These are phyloP conservation scores for Bambusicola thoracicus DNA, from an alignment of 2,113 vertebrate species.

Conservation along the genomic window DNA sequence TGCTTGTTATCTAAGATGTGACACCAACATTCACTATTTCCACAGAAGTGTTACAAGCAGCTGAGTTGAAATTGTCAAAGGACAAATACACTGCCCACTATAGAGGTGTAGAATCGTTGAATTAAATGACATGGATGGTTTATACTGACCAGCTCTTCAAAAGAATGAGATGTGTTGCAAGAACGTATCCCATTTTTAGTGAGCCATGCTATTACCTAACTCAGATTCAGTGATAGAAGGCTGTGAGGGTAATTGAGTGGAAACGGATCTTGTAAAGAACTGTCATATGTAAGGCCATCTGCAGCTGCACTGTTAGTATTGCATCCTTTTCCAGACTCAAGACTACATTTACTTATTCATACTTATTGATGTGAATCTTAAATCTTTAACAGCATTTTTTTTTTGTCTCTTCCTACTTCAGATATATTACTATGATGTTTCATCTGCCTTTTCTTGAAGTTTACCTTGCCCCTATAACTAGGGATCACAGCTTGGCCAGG, in stretches of 20 bases:
- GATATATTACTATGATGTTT: neutral
- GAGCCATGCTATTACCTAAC: slow-evolving; percentile 17
- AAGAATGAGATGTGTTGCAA: neutral
- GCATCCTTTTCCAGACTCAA: neutral
- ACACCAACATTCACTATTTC: neutral
- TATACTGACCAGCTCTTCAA: neutral
- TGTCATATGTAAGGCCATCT: slow-evolving; percentile 22
- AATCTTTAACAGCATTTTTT: neutral
- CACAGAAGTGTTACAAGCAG: neutral
- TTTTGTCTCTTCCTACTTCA: neutral
- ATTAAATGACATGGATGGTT: neutral
- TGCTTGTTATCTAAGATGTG: neutral
- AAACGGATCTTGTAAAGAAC: slow-evolving; percentile 2
- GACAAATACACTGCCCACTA: neutral
- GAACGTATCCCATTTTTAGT: slow-evolving; percentile 8
- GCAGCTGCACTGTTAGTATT: neutral
- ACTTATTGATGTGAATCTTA: neutral
- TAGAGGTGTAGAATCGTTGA: neutral
- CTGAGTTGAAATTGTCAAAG: neutral
- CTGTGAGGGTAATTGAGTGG: slow-evolving; percentile 16
- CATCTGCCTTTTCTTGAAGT: neutral
- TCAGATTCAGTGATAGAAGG: slow-evolving; percentile 40
- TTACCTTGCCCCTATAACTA: neutral
- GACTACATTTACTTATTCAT: neutral
- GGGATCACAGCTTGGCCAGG: neutral